Evolutionary conservation across 2,797 vertebrate genomes (phyloP).

Genomic region (Anomalospiza imberbis): DNA sequence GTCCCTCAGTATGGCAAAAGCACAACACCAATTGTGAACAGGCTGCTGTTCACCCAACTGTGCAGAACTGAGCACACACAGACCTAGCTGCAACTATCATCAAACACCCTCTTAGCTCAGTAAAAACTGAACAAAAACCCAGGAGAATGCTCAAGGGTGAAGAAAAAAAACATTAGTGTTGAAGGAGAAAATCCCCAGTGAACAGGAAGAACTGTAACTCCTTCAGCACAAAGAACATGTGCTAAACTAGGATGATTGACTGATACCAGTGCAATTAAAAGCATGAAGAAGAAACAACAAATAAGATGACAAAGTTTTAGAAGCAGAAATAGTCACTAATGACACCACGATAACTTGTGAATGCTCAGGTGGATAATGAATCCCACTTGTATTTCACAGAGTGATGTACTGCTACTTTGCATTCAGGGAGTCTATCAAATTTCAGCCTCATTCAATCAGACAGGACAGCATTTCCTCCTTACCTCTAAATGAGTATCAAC

Average conservation of each 20-base stretch:
- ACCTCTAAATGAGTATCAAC: neutral
- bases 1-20: neutral
- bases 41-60: neutral
- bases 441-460: neutral
- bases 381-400: neutral
- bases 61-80: neutral
- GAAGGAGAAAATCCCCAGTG: neutral
- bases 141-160: neutral
- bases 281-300: neutral
- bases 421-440: neutral
- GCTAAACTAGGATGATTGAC: neutral
- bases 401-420: neutral
- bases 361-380: neutral
- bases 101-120: neutral
- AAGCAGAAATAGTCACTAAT: neutral
- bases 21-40: neutral
- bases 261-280: neutral
- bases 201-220: neutral
- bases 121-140: neutral
- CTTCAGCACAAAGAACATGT: neutral
- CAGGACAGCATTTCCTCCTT: neutral
- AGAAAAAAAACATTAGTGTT: neutral
- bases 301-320: neutral
- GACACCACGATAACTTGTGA: neutral
- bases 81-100: neutral